Conservation (phyloP, 2,113 vertebrate genomes). For the Perca fluviatilis region DNA sequence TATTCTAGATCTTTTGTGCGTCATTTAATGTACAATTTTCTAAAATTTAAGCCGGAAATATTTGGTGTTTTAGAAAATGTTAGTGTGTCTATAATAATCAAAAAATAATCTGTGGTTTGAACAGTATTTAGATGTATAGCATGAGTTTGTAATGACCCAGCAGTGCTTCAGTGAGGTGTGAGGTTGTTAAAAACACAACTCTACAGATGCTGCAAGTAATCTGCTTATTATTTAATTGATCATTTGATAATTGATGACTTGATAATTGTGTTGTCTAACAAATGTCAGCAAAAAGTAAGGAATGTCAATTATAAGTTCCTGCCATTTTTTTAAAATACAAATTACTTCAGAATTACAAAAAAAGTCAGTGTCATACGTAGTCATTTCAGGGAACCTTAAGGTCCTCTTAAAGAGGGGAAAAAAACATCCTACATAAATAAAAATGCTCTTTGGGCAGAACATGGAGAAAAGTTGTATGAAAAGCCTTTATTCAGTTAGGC, state of each 20-base stretch:
- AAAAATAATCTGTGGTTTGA: not conserved
- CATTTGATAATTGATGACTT: not conserved
- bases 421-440: not conserved
- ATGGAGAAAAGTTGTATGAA: not conserved
- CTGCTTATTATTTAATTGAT: not conserved
- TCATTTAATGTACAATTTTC: not conserved
- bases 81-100: not conserved
- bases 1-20: not conserved
- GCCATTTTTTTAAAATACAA: not conserved
- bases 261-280: not conserved
- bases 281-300: not conserved
- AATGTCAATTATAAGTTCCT: not conserved
- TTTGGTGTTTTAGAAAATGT: not conserved
- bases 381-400: not conserved
- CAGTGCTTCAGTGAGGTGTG: not conserved
- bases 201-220: not conserved
- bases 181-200: not conserved
- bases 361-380: not conserved
- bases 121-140: not conserved
- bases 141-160: not conserved
- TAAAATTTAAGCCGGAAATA: not conserved
- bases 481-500: too few species aligned
- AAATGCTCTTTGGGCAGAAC: not conserved
- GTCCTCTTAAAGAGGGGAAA: too few species aligned
- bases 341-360: not conserved